phyloP scores from a whole-genome alignment of 2,888 invertebrate species.

The Molorchus minor region DNA sequence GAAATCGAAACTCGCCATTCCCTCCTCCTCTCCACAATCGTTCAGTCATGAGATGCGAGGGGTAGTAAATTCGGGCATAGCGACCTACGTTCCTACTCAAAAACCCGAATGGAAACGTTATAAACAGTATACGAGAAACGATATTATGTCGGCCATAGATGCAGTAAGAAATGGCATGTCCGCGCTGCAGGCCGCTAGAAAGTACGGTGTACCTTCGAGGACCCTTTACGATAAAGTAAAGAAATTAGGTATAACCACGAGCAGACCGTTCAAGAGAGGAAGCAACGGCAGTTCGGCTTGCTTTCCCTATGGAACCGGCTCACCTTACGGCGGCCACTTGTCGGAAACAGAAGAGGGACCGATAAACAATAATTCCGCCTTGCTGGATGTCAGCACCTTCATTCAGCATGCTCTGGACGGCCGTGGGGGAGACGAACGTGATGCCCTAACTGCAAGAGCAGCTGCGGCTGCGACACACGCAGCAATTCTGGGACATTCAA shows the following conservation, averaged over 20 bases:
- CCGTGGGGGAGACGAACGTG: slow-evolving; percentile 63
- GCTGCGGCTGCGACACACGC: slow-evolving; percentile 69
- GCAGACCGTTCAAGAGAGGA: slow-evolving; percentile 78
- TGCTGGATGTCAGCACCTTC: slow-evolving; percentile 74
- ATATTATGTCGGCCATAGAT: slow-evolving; percentile 87
- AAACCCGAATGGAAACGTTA: slow-evolving; percentile 94
- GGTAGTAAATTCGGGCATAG: slow-evolving; percentile 66
- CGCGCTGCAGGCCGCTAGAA: slow-evolving; percentile 86
- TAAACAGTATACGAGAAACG: slow-evolving; percentile 88
- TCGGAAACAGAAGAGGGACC: slow-evolving; percentile 57
- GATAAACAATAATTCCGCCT: slow-evolving; percentile 59
- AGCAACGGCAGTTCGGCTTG: slow-evolving; percentile 66
- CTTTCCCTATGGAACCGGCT: no score
- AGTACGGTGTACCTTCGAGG: slow-evolving; percentile 87
- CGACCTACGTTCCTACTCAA: slow-evolving; percentile 77
- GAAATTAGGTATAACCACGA: slow-evolving; percentile 85
- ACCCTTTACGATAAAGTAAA: slow-evolving; percentile 93
- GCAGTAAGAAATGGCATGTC: slow-evolving; percentile 89
- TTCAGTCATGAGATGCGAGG: slow-evolving; percentile 68
- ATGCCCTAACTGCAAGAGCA: slow-evolving; percentile 75
- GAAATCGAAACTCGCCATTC: slow-evolving; percentile 64
- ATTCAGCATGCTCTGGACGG: slow-evolving; percentile 75
- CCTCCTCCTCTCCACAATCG: slow-evolving; percentile 69
- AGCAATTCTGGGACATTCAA: slow-evolving; percentile 65
- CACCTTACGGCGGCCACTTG: slow-evolving; percentile 62